phyloP scores from a whole-genome alignment of 2,888 invertebrate genomes.

The Pterobdella sp. region DNA sequence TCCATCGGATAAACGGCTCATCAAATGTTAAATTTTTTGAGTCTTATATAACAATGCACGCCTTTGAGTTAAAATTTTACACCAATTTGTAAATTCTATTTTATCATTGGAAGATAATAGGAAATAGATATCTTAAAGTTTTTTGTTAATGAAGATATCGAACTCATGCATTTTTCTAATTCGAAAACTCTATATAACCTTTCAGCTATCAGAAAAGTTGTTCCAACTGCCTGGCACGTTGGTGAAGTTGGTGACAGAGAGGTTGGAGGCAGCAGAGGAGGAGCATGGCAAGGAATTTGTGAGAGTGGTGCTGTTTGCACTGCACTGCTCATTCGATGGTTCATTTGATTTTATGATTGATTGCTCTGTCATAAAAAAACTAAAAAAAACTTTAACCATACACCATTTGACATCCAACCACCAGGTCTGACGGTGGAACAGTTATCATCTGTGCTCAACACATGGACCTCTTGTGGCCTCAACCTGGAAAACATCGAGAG shows the following conservation, averaged over 20 bases:
- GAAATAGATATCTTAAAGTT: too few relatives aligned
- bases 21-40: too few relatives aligned
- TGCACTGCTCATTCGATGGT: slow-evolving; percentile 46
- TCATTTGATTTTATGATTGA: slow-evolving; percentile 25
- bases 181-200: not conserved
- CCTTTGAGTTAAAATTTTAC: too few relatives aligned
- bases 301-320: slow-evolving; percentile 41
- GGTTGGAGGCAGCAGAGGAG: slow-evolving; percentile 45
- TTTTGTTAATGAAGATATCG: too few relatives aligned
- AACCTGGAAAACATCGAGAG: slow-evolving; percentile 40
- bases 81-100: too few relatives aligned
- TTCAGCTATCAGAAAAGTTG: slow-evolving; percentile 45
- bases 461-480: slow-evolving; percentile 35
- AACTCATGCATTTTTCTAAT: not conserved
- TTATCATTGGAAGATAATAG: too few relatives aligned
- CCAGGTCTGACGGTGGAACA: slow-evolving; percentile 43
- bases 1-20: too few relatives aligned
- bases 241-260: slow-evolving; percentile 44
- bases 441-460: slow-evolving; percentile 42
- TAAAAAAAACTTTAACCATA: not conserved
- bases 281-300: slow-evolving; percentile 43
- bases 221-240: slow-evolving; percentile 47
- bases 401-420: not conserved
- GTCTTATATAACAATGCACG: too few relatives aligned
- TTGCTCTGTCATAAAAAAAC: not conserved